phyloP scores from a whole-genome alignment of 35 echinoderm and acorn worm genomes.

The Holothuria glaberrima region DNA sequence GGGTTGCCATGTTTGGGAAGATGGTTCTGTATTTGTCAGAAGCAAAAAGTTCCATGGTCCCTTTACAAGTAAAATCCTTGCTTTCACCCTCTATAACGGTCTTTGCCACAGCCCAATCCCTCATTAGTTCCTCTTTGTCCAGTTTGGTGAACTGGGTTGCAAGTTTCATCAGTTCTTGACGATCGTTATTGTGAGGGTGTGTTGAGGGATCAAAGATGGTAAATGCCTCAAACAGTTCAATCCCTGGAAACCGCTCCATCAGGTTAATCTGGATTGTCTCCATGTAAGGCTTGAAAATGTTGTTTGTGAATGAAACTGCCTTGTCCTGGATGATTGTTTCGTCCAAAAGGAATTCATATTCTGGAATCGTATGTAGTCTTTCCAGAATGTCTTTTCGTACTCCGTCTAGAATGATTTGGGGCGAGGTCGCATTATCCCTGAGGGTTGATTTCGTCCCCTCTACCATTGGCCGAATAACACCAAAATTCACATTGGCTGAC shows the following conservation, averaged over 20 bases:
- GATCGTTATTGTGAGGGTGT: not conserved
- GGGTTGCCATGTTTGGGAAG: constrained; percentile 2
- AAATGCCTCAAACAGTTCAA: constrained; percentile 37
- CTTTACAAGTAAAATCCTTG: constrained; percentile 38
- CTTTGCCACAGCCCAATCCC: constrained; percentile 4
- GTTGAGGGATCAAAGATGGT: constrained; percentile 1
- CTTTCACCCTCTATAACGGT: not conserved
- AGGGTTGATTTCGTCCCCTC: constrained; percentile 39
- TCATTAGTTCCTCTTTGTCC: not conserved
- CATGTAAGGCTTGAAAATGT: constrained; percentile 14
- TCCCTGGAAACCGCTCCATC: constrained; percentile 19
- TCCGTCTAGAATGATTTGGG: not conserved
- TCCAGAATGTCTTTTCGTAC: not conserved
- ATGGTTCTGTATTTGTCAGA: constrained; percentile 19
- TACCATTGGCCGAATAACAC: constrained; percentile 28
- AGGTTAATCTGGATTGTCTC: constrained; percentile 28
- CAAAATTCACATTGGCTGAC: constrained; percentile 24
- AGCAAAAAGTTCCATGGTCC: constrained; percentile 19
- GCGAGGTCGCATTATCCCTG: not conserved
- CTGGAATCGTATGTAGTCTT: not conserved
- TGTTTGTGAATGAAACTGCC: constrained; percentile 14
- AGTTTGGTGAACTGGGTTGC: constrained; percentile 12
- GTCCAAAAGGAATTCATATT: not conserved
- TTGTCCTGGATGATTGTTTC: not conserved
- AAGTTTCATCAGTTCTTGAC: constrained; percentile 4